Evolutionary conservation across 2,888 invertebrate genomes (phyloP), one percentile per base, ranked within the genome.

Genomic region (Oscheius onirici): DNA sequence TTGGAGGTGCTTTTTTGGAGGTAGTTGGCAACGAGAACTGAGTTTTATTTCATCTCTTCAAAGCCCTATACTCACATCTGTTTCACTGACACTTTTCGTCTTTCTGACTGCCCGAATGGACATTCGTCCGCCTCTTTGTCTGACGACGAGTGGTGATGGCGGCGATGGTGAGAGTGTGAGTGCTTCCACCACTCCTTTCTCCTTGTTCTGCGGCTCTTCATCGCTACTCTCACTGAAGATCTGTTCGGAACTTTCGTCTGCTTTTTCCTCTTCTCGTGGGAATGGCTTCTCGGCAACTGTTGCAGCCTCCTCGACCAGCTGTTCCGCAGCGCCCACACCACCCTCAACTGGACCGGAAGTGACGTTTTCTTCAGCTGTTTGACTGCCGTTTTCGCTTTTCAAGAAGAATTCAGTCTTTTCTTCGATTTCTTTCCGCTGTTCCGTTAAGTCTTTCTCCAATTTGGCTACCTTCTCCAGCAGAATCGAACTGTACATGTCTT

Each of bases 61-160:
- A 6, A 2, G n/a, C 41, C 40, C 24, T 17, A 13, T 43, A n/a
- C 22, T 15, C 3, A 60, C 43, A 13, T 63, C 63, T 49, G 49
- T 49, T 46, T 63, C 63, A 26, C 63, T 63, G 28, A 34, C 49
- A n/a, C 46, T 46, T 20, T 63, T 63, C n/a, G 46, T 41, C 44
- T 66, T 66, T 28, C 55, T 66, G n/a, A 55, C 51, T 2, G 66
- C 41, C n/a, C 66, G 46, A 26, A 69, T 69, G 24, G 69, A 69
- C 54, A 69, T 52, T 28, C 69, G 26, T 3, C 69, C 69, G 8
- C 69, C 69, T 24, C 46, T 26, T 15, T 58, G 44, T 13, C 69
- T 60, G 24, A 69, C 69, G n/a, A 69, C 69, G 17, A 52, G 24
- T 20, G 60, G 51, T 17, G 60, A 51, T 15, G 66, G 54, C 1